Percentiles rank a stretch among this genome's conserved stretches.
phyloP scores from a whole-genome alignment of 2,888 invertebrate genomes.

The Ecdyonurus torrentis region DNA sequence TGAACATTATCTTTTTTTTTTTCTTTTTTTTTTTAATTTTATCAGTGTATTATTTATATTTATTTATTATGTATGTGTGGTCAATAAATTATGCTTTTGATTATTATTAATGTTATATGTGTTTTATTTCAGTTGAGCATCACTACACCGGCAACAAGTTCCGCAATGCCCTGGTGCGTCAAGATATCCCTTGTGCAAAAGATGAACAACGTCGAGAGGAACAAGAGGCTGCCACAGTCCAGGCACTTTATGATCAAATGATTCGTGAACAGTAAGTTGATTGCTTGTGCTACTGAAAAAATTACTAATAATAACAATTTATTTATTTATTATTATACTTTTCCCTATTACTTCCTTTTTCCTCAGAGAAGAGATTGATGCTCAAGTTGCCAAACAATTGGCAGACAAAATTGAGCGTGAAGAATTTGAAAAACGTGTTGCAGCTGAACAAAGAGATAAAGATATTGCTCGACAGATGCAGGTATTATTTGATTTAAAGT shows the following conservation, averaged over 20 bases:
- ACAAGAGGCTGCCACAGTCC: slow-evolving; percentile 26
- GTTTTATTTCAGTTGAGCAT: slow-evolving; percentile 44
- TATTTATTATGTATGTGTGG: too few relatives aligned
- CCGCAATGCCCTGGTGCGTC: slow-evolving; percentile 56
- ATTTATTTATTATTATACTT: neutral
- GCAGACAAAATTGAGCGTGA: slow-evolving; percentile 45
- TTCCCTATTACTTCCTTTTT: neutral
- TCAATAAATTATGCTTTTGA: too few relatives aligned
- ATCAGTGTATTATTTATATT: too few relatives aligned
- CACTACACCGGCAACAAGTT: slow-evolving; percentile 61
- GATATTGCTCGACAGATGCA: slow-evolving; percentile 33
- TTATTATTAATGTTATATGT: too few relatives aligned
- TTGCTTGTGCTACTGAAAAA: neutral
- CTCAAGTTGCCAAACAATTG: slow-evolving; percentile 43
- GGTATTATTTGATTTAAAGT: slow-evolving; percentile 18
- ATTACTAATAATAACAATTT: neutral
- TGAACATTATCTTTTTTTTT: too few relatives aligned
- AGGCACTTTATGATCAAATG: slow-evolving; percentile 26
- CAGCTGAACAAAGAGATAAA: slow-evolving; percentile 26
- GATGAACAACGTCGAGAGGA: slow-evolving; percentile 55
- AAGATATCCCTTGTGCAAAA: slow-evolving; percentile 59
- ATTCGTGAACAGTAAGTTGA: slow-evolving; percentile 44
- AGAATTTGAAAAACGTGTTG: slow-evolving; percentile 26
- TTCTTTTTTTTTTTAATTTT: too few relatives aligned
- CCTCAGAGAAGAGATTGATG: slow-evolving; percentile 47